Conservation (phyloP, 2,797 vertebrate species). For the Myotis daubentonii region DNA sequence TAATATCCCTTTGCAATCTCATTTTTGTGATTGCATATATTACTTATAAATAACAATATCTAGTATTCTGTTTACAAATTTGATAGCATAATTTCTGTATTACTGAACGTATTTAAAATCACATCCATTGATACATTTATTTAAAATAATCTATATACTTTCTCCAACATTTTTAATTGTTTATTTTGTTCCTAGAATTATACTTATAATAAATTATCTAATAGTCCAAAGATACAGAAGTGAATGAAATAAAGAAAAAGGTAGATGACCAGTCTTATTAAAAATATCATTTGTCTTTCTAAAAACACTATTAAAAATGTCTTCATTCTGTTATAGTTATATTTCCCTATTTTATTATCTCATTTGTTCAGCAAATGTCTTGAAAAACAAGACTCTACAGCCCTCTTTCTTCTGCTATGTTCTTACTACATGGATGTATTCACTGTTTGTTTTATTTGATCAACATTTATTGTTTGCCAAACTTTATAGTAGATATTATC, state of each 20-base stretch:
- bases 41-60: neutral
- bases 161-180: neutral
- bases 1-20: constrained; percentile 27
- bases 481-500: neutral
- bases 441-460: neutral
- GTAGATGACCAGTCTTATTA: neutral
- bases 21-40: neutral
- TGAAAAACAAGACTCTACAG: neutral
- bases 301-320: neutral
- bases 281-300: neutral
- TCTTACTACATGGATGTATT: neutral
- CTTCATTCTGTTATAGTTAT: neutral
- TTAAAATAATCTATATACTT: neutral
- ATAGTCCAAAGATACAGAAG: neutral
- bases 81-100: neutral
- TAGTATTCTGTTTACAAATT: neutral
- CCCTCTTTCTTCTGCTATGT: neutral
- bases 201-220: neutral
- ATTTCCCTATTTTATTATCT: neutral
- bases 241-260: neutral
- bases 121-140: neutral
- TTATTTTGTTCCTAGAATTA: neutral
- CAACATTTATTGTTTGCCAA: neutral
- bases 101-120: neutral
- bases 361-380: neutral